Evolutionary conservation across 2,888 invertebrate genomes (phyloP).

Genomic region (Psococerastis gibbosa): DNA sequence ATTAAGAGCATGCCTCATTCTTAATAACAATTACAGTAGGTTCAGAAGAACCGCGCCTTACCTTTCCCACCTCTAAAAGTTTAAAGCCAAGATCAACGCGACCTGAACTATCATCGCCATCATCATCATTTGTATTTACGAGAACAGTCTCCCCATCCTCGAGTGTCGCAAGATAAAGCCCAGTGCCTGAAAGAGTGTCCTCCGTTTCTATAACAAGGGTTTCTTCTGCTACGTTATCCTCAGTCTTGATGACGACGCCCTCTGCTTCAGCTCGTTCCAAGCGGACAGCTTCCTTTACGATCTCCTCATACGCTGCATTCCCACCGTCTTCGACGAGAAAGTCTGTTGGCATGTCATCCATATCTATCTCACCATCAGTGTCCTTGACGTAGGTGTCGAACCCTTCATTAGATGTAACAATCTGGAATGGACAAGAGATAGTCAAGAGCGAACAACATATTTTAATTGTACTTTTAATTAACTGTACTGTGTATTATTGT

Average conservation of each 20-base stretch:
- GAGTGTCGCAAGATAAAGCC: conserved; percentile 5
- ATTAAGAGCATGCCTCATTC: conserved; percentile 4
- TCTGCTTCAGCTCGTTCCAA: conserved; percentile 2
- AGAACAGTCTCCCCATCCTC: conserved; percentile 8
- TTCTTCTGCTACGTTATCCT: conserved; percentile 4
- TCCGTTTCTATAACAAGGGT: conserved; percentile 7
- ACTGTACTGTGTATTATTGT: too few species aligned
- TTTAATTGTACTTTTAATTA: too few species aligned
- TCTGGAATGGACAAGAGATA: not conserved
- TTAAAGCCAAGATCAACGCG: conserved; percentile 2
- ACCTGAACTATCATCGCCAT: not conserved
- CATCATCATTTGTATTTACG: conserved; percentile 4
- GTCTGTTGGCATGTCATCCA: conserved; percentile 6
- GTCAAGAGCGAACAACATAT: too few species aligned
- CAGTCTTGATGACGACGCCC: not conserved
- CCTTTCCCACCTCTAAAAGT: conserved; percentile 1
- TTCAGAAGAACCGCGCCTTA: not conserved
- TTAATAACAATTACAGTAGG: conserved; percentile 9
- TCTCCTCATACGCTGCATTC: conserved; percentile 5
- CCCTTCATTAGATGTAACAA: conserved; percentile 5
- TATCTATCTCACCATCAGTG: not conserved
- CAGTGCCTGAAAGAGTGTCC: not conserved
- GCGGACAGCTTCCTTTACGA: conserved; percentile 8
- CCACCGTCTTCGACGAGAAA: not conserved
- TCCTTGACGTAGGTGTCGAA: not conserved